Percentiles rank a stretch among this genome's conserved stretches.
Evolutionary conservation across 2,113 vertebrate genomes (phyloP).

Genomic region (Lanius ludovicianus): DNA sequence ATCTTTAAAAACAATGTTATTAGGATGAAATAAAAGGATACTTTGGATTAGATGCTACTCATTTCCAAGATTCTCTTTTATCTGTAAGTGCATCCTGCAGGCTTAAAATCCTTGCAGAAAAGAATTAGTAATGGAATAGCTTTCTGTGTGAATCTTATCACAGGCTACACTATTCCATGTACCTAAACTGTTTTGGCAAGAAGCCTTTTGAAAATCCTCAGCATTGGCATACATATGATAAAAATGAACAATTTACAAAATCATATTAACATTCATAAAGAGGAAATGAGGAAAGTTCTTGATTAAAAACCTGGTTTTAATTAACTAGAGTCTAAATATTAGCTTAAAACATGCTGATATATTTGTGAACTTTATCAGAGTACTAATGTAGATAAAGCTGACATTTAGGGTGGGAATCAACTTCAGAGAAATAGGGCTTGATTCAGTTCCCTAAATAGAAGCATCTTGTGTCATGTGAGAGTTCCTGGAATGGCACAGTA

Average conservation of each 20-base stretch:
- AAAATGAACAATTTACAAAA: constrained; percentile 33
- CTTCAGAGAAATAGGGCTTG: background rate
- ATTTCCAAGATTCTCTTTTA: background rate
- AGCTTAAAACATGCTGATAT: constrained; percentile 24
- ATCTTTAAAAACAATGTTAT: background rate
- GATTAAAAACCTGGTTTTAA: constrained; percentile 32
- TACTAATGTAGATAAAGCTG: constrained; percentile 17
- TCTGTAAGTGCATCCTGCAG: constrained; percentile 8
- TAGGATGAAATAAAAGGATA: background rate
- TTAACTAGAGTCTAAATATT: constrained; percentile 22
- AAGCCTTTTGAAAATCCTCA: background rate
- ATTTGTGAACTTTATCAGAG: constrained; percentile 28
- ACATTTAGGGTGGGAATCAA: background rate
- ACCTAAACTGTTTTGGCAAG: constrained; percentile 10
- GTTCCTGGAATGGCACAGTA: background rate
- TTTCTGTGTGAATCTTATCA: constrained; percentile 24
- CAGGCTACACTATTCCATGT: background rate
- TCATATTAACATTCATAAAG: constrained; percentile 33
- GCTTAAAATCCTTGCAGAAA: constrained; percentile 14
- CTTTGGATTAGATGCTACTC: background rate
- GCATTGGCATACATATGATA: background rate
- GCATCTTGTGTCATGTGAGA: background rate
- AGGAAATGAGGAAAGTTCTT: constrained; percentile 20
- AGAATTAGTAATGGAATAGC: background rate
- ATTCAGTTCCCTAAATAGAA: background rate